Evolutionary conservation across 2,888 invertebrate species (phyloP), one percentile per base, ranked within the genome.

Genomic region (Clitarchus hookeri): DNA sequence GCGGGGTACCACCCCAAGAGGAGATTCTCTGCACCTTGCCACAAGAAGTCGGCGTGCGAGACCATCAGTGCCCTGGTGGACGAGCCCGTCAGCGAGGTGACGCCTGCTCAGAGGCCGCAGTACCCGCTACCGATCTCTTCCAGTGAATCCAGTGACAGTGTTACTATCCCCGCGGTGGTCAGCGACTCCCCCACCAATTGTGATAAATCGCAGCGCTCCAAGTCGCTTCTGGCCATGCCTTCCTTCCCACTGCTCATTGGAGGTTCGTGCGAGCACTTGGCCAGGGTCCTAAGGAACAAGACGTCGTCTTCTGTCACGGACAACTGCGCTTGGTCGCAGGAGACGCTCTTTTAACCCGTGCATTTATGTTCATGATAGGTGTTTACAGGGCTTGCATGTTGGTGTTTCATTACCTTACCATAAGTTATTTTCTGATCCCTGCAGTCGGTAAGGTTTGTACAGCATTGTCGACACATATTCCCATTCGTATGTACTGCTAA

Each of bases 331-430:
- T 95, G 95, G 94, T 95, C 96, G 88, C 95, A 95, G 90, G 96
- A 96, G 93, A 96, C 96, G 90, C 93, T 96, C 90, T 96, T 96
- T 93, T 96, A 95, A 93, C 78, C 85, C 27, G 27, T 25, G 36
- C 12, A 13, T 84, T 54, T 54, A 44, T 23, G 26, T n/a, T 16
- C 44, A 16, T 84, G 54, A 44, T 48, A 48, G 48, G 48, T 48
- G 48, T 48, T 48, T 48, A 48, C 48, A 48, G 48, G 48, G 48
- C 48, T 48, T 48, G 48, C 48, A 48, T 48, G 48, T 48, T 48
- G 48, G 48, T 48, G 48, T 48, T 48, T 48, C 16, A 48, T 48
- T 48, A 48, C 48, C 48, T 16, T 48, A 48, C 48, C 48, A 48
- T 16, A 48, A 13, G 16, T 48, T 48, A 48, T 48, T 48, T 48